Evolutionary conservation across 1,140 invertebrate species (phyloP).

Genomic region (Anoplolepis gracilipes): DNA sequence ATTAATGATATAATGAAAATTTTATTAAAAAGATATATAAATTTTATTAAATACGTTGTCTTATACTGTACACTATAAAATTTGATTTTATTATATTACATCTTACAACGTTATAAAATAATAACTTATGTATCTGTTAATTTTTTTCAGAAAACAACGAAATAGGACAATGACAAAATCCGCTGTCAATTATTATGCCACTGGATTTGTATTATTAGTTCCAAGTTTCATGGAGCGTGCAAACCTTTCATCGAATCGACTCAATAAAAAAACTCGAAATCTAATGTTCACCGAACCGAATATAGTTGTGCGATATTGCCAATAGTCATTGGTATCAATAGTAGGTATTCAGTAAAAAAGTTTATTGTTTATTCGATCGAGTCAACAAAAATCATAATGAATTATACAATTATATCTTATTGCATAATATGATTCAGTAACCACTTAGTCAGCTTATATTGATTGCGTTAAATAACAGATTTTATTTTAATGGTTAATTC

Average conservation of each 20-base stretch:
- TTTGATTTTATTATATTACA: background rate
- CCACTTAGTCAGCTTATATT: background rate
- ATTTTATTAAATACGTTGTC: background rate
- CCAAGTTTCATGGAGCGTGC: slow-evolving; percentile 4
- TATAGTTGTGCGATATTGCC: background rate
- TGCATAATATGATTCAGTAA: background rate
- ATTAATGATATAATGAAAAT: background rate
- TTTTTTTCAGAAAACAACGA: background rate
- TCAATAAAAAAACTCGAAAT: background rate
- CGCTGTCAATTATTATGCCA: background rate
- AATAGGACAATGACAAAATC: background rate
- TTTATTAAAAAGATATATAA: background rate
- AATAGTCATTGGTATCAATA: background rate
- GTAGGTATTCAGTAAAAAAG: background rate
- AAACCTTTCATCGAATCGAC: background rate
- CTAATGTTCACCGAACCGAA: background rate
- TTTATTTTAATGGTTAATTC: background rate
- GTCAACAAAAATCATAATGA: background rate
- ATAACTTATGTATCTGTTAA: background rate
- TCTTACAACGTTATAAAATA: background rate
- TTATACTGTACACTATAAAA: background rate
- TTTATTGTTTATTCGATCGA: no score
- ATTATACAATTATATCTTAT: slow-evolving; percentile 23
- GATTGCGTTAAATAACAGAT: background rate
- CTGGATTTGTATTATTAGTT: slow-evolving; percentile 15